Conservation (phyloP, 2,113 vertebrate species). For the Ariopsis seemanni region DNA sequence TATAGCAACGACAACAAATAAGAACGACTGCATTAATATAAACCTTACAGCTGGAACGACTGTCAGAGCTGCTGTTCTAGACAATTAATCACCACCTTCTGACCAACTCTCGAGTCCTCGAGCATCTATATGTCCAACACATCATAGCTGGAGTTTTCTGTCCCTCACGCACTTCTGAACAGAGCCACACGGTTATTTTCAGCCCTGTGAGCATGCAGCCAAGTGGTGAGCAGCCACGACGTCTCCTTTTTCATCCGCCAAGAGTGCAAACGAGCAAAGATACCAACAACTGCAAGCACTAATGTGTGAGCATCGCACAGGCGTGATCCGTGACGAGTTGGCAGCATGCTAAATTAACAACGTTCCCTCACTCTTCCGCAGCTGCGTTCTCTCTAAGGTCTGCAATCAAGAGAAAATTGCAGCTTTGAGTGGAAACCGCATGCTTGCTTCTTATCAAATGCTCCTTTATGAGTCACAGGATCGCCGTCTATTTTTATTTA, state of each 20-base stretch:
- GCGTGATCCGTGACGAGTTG: background rate
- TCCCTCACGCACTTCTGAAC: background rate
- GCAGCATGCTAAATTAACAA: slow-evolving; percentile 33
- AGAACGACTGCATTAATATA: background rate
- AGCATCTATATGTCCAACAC: background rate
- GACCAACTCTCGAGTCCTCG: background rate
- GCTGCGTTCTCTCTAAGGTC: slow-evolving; percentile 32
- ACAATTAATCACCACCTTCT: background rate
- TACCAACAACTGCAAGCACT: slow-evolving; percentile 8
- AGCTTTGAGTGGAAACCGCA: background rate
- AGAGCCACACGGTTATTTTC: slow-evolving; percentile 14
- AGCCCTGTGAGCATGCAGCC: background rate
- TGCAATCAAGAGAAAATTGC: slow-evolving; percentile 43
- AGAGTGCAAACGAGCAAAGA: slow-evolving; percentile 7
- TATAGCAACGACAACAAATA: background rate
- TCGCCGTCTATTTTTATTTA: slow-evolving; percentile 41
- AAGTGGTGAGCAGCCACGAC: slow-evolving; percentile 24
- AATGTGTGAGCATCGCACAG: slow-evolving; percentile 15
- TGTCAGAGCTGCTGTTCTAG: background rate
- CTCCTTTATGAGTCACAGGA: slow-evolving; percentile 29
- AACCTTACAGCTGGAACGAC: background rate
- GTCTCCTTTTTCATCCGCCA: slow-evolving; percentile 28
- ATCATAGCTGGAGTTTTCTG: background rate
- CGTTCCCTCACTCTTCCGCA: background rate
- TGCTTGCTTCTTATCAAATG: slow-evolving; percentile 19